Evolutionary conservation across 2,888 invertebrate genomes (phyloP).

Genomic region (Metalampra italica): DNA sequence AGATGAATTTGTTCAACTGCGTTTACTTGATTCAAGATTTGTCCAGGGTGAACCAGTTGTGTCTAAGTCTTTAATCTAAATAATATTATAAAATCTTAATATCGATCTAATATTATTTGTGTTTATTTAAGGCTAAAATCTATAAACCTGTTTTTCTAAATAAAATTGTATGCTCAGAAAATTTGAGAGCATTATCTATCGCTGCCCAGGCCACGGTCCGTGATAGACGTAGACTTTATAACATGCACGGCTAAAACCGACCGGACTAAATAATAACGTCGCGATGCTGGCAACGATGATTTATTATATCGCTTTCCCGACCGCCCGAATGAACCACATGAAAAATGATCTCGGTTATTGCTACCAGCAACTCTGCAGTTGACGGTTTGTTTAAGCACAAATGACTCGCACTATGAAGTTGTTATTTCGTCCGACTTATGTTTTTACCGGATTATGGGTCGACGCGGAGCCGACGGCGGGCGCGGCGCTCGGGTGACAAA

Average conservation of each 20-base stretch:
- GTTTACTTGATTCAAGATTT: no score
- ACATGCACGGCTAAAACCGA: conserved; percentile 64
- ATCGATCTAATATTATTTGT: no score
- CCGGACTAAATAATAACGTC: conserved; percentile 72
- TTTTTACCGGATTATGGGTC: conserved; percentile 50
- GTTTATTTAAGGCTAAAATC: no score
- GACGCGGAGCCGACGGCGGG: conserved; percentile 17
- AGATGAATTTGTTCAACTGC: no score
- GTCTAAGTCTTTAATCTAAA: no score
- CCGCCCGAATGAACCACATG: conserved; percentile 76
- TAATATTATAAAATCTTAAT: no score
- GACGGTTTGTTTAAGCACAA: conserved; percentile 77
- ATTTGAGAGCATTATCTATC: not conserved
- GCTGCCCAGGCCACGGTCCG: conserved; percentile 3
- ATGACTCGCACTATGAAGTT: conserved; percentile 72
- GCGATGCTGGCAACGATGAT: conserved; percentile 75
- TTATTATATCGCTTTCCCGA: conserved; percentile 75
- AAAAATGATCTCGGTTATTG: conserved; percentile 77
- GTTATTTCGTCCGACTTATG: conserved; percentile 59
- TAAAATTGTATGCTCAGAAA: not conserved
- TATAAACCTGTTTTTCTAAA: no score
- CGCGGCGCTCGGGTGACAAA: conserved; percentile 45
- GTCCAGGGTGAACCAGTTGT: no score
- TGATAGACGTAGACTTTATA: conserved; percentile 46
- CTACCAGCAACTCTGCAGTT: conserved; percentile 72